phyloP scores from a whole-genome alignment of 2,797 vertebrate species.

The Sebastes taczanowskii region DNA sequence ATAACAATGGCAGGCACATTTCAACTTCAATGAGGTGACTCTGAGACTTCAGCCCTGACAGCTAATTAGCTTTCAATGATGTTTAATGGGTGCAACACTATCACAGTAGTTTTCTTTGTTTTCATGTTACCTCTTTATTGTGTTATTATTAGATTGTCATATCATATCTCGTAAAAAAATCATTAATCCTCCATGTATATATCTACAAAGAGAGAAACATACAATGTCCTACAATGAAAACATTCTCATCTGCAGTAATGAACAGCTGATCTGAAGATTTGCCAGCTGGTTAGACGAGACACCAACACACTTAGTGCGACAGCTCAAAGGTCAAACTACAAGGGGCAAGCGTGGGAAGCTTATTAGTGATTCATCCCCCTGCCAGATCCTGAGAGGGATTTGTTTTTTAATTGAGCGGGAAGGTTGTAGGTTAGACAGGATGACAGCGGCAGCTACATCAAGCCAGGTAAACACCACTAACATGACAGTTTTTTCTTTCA shows the following conservation, averaged over 20 bases:
- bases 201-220: not conserved
- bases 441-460: not conserved
- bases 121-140: not conserved
- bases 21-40: not conserved
- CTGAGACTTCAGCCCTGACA: not conserved
- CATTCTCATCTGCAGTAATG: not conserved
- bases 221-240: constrained; percentile 1
- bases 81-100: not conserved
- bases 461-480: constrained; percentile 4
- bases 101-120: not conserved
- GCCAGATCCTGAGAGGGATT: not conserved
- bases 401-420: not conserved
- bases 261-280: constrained; percentile 17
- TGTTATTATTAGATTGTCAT: not conserved
- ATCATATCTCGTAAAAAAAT: not conserved
- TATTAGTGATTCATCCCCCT: not conserved
- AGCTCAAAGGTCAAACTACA: constrained; percentile 38
- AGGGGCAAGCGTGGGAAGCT: constrained; percentile 5
- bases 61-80: constrained; percentile 1
- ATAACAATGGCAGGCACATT: too few relatives aligned
- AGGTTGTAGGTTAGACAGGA: not conserved
- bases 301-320: not conserved
- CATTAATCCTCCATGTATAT: not conserved
- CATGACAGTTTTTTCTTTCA: not conserved
- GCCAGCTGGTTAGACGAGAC: constrained; percentile 1